Evolutionary conservation across 2,797 vertebrate species (phyloP), one percentile per base, ranked within the genome.

Genomic region (Lacerta bilineata): DNA sequence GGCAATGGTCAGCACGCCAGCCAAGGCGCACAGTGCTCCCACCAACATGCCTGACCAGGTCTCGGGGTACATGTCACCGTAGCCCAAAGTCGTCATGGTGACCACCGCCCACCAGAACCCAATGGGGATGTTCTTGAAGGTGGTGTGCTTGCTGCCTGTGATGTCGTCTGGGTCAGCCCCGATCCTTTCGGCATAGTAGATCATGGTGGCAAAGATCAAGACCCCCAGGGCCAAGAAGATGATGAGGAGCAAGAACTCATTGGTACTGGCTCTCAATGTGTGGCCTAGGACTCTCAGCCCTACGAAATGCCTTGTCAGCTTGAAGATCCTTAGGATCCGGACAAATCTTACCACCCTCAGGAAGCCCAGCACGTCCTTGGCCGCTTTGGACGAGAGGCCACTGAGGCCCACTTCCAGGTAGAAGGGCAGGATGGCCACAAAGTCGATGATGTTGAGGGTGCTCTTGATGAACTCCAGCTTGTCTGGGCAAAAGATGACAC

Each of bases 361-460:
- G 85, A 97, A 97, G 3, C 97, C 97, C 93, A 97, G 77, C 2
- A 97, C 97, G 9, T 97, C 97, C 91, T 97, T 97, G 90, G 96
- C 96, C 0, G 96, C 96, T 92, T 97, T 97, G 94, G 96, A 97
- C 84, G 95, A 95, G 27, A 97, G 41, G 0, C 97, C 97, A 0
- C 96, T 88, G 9, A 97, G 86, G 0, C 96, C 97, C 0, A 97
- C 97, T 92, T 97, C 97, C 0, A 97, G 91, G 87, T 97, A 97
- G 74, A 97, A 97, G 3, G 97, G 97, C 64, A 97, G 4, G 64
- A 97, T 97, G 94, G 97, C 97, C 69, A 97, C 97, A 41, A 97
- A 97, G 85, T 97, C 97, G 41, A 97, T 97, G 93, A 97, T 97
- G 90, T 97, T 97, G 9, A 97, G 94, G 85, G 94, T 96, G 94